Evolutionary conservation across 1,140 invertebrate species (phyloP), one percentile per base, ranked within the genome.

Genomic region (Chymomyza costata): DNA sequence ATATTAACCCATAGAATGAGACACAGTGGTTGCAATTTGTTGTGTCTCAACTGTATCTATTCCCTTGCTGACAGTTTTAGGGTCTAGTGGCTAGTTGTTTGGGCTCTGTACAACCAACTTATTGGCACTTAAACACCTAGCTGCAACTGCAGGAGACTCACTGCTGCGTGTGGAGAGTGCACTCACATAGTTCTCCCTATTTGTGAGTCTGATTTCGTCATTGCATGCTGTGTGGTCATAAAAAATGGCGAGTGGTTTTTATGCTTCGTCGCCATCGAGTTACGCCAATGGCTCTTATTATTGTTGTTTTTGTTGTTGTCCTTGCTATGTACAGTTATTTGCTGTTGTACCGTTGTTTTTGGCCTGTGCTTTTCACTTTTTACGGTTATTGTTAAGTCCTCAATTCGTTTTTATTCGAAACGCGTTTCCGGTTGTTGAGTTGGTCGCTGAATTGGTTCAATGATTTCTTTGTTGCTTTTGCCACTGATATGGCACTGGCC

Each of bases 371-470:
- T 48, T 57, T 68, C 54, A 38, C 66, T 71, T n/a, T 70, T 71
- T 71, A 71, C 64, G 64, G 67, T 64, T 65, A 65, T 71, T 55
- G 73, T 73, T 80, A 80, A 80, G 59, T 80, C 73, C 73, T 61
- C 73, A 80, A 80, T 80, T 80, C 73, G 73, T 73, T 80, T 80
- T 80, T 80, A 80, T 80, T 73, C 64, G 73, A 80, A 80, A 80
- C 60, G 73, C 73, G 73, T 80, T 80, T 80, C 73, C 73, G 73
- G 73, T 80, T 80, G 73, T 80, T 80, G 73, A 80, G 67, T 80
- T 80, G 73, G 73, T 80, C 73, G 73, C 73, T 80, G 73, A 80
- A 80, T 80, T 80, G 73, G 73, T 80, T 80, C 73, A 73, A 80
- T 73, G 73, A 80, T 80, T 80, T 80, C 73, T 80, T 80, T 80